Conservation (phyloP, 2,797 vertebrate genomes). For the Adelosebastes latens region DNA sequence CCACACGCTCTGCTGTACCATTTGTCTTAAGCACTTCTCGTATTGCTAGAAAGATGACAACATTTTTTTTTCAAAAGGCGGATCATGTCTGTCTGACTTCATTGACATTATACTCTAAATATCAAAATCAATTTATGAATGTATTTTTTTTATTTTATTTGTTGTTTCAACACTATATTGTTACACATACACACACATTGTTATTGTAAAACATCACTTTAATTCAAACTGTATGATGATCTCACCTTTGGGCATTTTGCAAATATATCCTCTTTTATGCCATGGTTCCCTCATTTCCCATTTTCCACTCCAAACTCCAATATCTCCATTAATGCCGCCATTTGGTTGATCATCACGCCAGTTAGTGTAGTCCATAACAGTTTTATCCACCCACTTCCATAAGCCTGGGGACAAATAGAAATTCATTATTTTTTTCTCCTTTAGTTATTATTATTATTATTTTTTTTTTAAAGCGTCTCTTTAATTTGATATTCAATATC, state of each 20-base stretch:
- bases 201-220: not conserved
- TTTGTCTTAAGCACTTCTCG: fast-evolving
- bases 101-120: not conserved
- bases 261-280: slow-evolving; percentile 24
- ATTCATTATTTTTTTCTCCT: not conserved
- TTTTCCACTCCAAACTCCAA: not conserved
- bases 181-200: not conserved
- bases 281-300: fast-evolving
- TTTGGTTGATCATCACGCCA: fast-evolving
- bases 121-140: not conserved
- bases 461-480: not conserved
- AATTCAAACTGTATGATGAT: not conserved
- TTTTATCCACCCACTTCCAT: slow-evolving; percentile 50
- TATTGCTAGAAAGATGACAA: slow-evolving; percentile 17
- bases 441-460: not conserved
- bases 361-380: slow-evolving; percentile 42
- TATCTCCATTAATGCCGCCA: fast-evolving
- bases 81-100: not conserved
- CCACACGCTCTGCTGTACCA: not conserved
- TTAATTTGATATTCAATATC: not conserved
- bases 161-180: not conserved
- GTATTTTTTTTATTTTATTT: not conserved
- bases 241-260: slow-evolving; percentile 64
- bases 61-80: not conserved
- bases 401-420: slow-evolving; percentile 17